Conservation (phyloP, 2,888 invertebrate genomes). For the Nudaria mundana region DNA sequence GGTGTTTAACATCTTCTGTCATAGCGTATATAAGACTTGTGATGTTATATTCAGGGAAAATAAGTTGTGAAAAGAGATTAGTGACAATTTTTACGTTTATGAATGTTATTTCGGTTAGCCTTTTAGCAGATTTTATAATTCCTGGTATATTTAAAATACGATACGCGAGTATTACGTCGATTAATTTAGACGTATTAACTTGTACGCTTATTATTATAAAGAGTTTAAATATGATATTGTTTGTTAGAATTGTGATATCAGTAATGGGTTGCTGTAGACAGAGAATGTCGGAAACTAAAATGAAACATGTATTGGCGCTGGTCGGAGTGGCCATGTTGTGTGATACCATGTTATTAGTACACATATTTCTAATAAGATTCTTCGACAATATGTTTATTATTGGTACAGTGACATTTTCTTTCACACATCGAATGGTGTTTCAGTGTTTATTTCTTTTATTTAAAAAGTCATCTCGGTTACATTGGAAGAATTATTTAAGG, state of each 20-base stretch:
- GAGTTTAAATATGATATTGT: background rate
- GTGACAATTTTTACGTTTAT: background rate
- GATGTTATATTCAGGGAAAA: background rate
- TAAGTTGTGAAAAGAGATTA: constrained; percentile 1
- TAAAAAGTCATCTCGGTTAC: background rate
- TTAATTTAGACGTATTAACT: background rate
- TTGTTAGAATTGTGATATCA: too few species aligned
- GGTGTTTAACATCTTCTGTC: constrained; percentile 13
- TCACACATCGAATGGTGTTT: background rate
- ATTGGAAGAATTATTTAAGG: too few species aligned
- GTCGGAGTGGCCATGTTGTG: constrained; percentile 1
- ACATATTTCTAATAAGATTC: background rate
- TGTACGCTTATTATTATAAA: background rate
- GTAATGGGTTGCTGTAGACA: too few species aligned
- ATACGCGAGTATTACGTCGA: background rate
- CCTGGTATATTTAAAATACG: background rate
- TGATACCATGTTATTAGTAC: background rate
- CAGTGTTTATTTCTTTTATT: constrained; percentile 2
- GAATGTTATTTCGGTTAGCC: background rate
- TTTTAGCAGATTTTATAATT: background rate
- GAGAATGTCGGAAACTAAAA: too few species aligned
- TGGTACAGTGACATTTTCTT: too few species aligned
- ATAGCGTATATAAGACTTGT: constrained; percentile 4
- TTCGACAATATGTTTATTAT: background rate
- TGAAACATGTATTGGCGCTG: background rate